Percentiles rank a stretch among this genome's conserved stretches.
These are phyloP conservation scores for Colaptes auratus DNA, from an alignment of 2,113 vertebrate genomes.

Conservation along the genomic window DNA sequence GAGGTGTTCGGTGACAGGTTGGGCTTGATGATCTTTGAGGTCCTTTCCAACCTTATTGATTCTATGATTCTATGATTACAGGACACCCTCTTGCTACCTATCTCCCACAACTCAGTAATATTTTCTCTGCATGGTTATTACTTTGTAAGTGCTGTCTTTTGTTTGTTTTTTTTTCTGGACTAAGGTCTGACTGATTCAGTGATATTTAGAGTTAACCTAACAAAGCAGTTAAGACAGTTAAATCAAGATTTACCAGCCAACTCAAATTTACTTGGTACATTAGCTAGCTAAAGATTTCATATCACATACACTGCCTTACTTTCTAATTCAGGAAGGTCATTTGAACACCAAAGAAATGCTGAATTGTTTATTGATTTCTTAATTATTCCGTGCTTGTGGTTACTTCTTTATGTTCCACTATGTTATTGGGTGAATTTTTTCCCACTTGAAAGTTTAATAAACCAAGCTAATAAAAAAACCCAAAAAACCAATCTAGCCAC, in stretches of 20 bases:
- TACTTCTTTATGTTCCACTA: not conserved
- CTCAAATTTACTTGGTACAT: constrained; percentile 49
- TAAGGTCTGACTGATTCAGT: constrained; percentile 8
- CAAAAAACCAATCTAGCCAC: not conserved
- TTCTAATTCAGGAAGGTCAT: constrained; percentile 46
- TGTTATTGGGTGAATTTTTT: not conserved
- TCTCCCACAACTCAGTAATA: not conserved
- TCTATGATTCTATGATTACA: not conserved
- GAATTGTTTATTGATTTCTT: constrained; percentile 65
- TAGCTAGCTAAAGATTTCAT: constrained; percentile 13
- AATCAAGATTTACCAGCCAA: constrained; percentile 43
- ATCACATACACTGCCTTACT: not conserved
- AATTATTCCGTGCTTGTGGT: constrained; percentile 39
- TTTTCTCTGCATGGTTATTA: not conserved
- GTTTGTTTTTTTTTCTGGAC: constrained; percentile 8
- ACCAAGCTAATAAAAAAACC: not conserved
- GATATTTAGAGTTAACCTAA: constrained; percentile 39
- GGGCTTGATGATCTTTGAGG: too few relatives aligned
- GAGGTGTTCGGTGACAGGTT: too few relatives aligned
- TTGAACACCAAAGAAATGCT: constrained; percentile 28
- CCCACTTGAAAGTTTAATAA: not conserved
- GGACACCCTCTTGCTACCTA: not conserved
- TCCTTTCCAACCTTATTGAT: too few relatives aligned
- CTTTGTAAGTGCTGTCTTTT: not conserved
- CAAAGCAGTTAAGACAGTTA: constrained; percentile 18